Conservation (phyloP, 2,797 vertebrate genomes). For the Cuculus canorus region DNA sequence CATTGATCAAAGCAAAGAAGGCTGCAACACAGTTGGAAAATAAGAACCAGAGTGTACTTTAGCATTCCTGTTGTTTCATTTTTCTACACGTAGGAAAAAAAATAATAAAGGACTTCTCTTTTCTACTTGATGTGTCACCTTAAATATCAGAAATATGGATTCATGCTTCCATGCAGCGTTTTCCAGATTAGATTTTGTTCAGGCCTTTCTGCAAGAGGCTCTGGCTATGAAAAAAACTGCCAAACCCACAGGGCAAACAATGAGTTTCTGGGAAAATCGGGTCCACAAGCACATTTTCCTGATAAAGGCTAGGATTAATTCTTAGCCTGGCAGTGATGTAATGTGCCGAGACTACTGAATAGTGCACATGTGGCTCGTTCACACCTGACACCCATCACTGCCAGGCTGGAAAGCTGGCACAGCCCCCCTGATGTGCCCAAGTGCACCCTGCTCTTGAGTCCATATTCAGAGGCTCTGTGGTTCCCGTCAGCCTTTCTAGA, state of each 20-base stretch:
- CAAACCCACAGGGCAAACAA: neutral
- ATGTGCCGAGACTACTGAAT: rapidly evolving
- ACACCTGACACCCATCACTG: neutral
- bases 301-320: neutral
- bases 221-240: rapidly evolving
- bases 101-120: neutral
- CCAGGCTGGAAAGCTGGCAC: neutral
- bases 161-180: neutral
- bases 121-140: neutral
- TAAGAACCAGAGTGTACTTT: neutral
- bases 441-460: neutral
- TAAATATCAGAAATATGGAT: neutral
- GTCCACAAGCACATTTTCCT: neutral
- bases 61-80: neutral
- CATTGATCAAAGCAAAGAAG: neutral
- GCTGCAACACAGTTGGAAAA: neutral
- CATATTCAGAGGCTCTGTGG: neutral
- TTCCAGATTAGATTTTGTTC: neutral
- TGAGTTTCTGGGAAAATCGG: neutral
- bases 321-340: neutral
- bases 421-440: neutral
- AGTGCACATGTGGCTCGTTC: rapidly evolving
- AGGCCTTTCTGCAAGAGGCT: neutral
- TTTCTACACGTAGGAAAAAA: neutral
- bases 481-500: neutral